Evolutionary conservation across 2,888 invertebrate species (phyloP).

Genomic region (Catonia carolina): DNA sequence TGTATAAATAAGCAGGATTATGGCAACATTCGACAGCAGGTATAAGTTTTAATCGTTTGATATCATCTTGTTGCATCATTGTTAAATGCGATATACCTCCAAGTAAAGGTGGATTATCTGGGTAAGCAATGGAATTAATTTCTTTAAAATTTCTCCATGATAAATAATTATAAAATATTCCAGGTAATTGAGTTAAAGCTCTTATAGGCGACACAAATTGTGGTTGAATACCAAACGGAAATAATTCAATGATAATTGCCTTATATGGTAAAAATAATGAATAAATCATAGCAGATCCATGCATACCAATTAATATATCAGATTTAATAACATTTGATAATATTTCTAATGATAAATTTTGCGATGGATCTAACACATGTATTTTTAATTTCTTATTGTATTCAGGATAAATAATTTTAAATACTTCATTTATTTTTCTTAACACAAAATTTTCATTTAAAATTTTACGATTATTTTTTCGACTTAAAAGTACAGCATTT

Average conservation of each 20-base stretch:
- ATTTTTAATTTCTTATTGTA: slow-evolving; percentile 13
- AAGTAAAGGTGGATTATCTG: slow-evolving; percentile 38
- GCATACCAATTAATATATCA: slow-evolving; percentile 35
- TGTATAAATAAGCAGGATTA: slow-evolving; percentile 45
- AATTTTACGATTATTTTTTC: slow-evolving; percentile 43
- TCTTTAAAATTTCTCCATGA: slow-evolving; percentile 42
- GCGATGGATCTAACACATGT: slow-evolving; percentile 27
- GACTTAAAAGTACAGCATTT: slow-evolving; percentile 31
- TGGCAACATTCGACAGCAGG: slow-evolving; percentile 45
- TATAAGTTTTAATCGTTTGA: slow-evolving; percentile 39
- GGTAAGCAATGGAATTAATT: slow-evolving; percentile 38
- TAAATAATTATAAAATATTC: slow-evolving; percentile 40
- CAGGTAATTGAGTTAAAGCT: slow-evolving; percentile 40
- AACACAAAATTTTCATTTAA: slow-evolving; percentile 43
- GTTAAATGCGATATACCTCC: slow-evolving; percentile 44
- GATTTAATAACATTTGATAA: slow-evolving; percentile 26
- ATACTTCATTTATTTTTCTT: slow-evolving; percentile 31
- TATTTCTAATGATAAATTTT: slow-evolving; percentile 27
- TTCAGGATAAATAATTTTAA: slow-evolving; percentile 3
- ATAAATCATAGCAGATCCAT: slow-evolving; percentile 44
- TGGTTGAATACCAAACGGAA: slow-evolving; percentile 46
- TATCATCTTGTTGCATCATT: slow-evolving; percentile 36
- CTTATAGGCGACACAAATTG: slow-evolving; percentile 44
- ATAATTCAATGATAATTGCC: slow-evolving; percentile 44
- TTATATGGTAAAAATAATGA: slow-evolving; percentile 42